Evolutionary conservation across 2,888 invertebrate species (phyloP).

Genomic region (Agrilus mali): DNA sequence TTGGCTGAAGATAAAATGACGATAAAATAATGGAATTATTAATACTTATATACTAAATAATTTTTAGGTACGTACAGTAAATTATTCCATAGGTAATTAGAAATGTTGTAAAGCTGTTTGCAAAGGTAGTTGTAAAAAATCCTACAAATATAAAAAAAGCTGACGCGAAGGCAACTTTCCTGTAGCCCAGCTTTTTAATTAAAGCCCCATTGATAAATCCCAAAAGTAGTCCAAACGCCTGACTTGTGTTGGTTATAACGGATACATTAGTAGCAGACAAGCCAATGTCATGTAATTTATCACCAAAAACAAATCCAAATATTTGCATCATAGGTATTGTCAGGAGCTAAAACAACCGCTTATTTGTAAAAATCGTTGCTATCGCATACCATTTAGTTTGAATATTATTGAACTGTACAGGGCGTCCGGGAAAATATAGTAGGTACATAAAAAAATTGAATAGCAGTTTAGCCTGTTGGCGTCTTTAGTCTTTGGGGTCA

Average conservation of each 20-base stretch:
- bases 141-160: slow-evolving; percentile 39
- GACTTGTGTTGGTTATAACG: slow-evolving; percentile 46
- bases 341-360: too few species aligned
- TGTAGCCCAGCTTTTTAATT: slow-evolving; percentile 35
- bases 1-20: too few species aligned
- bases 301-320: slow-evolving; percentile 48
- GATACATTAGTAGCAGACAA: slow-evolving; percentile 43
- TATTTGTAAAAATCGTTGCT: too few species aligned
- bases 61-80: slow-evolving; percentile 39
- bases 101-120: slow-evolving; percentile 40
- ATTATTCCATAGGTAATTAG: slow-evolving; percentile 49
- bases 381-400: too few species aligned
- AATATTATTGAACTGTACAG: too few species aligned
- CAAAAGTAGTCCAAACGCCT: slow-evolving; percentile 48
- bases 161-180: slow-evolving; percentile 44
- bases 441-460: too few species aligned
- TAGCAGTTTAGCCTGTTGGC: too few species aligned
- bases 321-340: slow-evolving; percentile 43
- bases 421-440: too few species aligned
- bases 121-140: slow-evolving; percentile 39
- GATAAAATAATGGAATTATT: too few species aligned
- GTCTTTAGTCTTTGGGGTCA: too few species aligned
- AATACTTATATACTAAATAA: too few species aligned
- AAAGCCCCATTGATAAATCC: slow-evolving; percentile 49
- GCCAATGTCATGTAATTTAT: slow-evolving; percentile 38